phyloP scores from a whole-genome alignment of 2,888 invertebrate genomes.

The Ethmia dodecea region DNA sequence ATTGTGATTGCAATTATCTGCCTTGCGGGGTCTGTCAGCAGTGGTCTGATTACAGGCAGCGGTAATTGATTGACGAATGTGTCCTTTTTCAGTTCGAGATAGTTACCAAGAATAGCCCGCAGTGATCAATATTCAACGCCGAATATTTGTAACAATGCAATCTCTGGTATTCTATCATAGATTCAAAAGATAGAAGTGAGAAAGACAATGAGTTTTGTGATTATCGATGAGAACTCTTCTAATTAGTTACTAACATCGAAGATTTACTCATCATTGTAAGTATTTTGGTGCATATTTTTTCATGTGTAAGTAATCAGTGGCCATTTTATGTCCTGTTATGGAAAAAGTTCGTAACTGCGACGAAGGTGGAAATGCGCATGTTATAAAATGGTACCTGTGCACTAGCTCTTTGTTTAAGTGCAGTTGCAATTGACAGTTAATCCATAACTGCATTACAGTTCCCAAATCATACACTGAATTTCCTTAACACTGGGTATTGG shows the following conservation, averaged over 20 bases:
- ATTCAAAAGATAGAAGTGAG: constrained; percentile 41
- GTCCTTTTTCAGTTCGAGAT: too few species aligned
- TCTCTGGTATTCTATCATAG: constrained; percentile 34
- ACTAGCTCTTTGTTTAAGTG: too few species aligned
- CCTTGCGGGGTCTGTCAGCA: too few species aligned
- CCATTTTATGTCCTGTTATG: constrained; percentile 1
- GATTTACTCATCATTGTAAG: constrained; percentile 18
- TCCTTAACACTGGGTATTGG: too few species aligned
- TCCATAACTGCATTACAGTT: too few species aligned
- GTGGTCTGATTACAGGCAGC: too few species aligned
- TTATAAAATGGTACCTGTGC: constrained; percentile 1
- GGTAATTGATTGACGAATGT: too few species aligned
- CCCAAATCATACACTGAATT: too few species aligned
- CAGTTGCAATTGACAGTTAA: too few species aligned
- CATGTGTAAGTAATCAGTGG: neutral
- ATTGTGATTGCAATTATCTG: too few species aligned
- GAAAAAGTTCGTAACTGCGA: constrained; percentile 18
- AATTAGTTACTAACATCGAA: constrained; percentile 15
- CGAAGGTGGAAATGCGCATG: constrained; percentile 30
- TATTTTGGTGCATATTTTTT: constrained; percentile 9
- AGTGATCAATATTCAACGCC: too few species aligned
- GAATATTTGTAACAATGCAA: constrained; percentile 38
- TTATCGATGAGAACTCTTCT: constrained; percentile 31
- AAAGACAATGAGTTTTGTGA: constrained; percentile 38
- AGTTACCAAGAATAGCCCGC: too few species aligned